Evolutionary conservation across 30 jellyfish, hydroid and myxozoan genomes (phyloP).

Genomic region (Morbakka virulenta): DNA sequence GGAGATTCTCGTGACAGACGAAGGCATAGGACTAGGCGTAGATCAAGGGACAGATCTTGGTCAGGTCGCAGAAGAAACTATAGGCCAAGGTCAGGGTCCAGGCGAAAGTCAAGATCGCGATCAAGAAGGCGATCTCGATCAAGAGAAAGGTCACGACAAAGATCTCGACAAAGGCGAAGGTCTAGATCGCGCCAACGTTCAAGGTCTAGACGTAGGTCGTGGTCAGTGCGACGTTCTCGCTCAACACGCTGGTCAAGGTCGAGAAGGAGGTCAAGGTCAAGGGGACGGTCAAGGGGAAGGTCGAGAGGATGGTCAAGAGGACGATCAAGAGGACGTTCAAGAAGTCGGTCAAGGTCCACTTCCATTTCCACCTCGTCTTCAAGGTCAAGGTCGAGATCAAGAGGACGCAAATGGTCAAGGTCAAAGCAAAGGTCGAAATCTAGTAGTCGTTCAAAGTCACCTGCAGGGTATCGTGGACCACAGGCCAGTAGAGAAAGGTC

Average conservation of each 20-base stretch:
- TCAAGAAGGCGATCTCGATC: too few relatives aligned
- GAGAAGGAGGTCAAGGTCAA: background rate
- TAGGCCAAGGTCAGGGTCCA: too few relatives aligned
- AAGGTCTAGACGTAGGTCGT: background rate
- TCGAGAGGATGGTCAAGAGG: background rate
- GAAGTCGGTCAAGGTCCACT: background rate
- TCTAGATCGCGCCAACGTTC: too few relatives aligned
- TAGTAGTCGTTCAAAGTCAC: too few relatives aligned
- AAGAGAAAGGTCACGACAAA: too few relatives aligned
- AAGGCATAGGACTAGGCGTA: background rate
- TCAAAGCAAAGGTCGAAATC: too few relatives aligned
- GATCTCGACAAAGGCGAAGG: too few relatives aligned
- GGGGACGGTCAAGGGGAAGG: background rate
- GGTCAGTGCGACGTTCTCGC: background rate
- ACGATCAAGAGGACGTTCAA: background rate
- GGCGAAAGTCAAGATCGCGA: too few relatives aligned
- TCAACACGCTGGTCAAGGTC: background rate
- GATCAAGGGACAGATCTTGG: background rate
- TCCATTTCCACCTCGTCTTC: background rate
- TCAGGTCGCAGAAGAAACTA: too few relatives aligned
- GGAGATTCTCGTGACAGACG: background rate
- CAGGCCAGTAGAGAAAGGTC: too few relatives aligned
- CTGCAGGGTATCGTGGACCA: too few relatives aligned
- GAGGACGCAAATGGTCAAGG: background rate
- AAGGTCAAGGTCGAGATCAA: background rate